Conservation (phyloP, 1,140 invertebrate species). For the Thaumatotibia leucotreta region DNA sequence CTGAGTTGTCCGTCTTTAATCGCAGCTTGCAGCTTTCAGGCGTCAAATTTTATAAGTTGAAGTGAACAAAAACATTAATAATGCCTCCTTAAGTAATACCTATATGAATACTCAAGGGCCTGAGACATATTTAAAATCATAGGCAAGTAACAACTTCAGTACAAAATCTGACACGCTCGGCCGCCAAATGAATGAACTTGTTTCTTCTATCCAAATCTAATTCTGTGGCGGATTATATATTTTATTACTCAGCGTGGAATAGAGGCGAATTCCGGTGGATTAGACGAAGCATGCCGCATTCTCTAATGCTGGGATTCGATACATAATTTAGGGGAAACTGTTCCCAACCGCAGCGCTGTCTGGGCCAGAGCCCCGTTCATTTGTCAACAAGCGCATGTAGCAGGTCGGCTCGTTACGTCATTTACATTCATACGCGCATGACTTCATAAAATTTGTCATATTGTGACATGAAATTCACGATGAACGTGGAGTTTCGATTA, state of each 20-base stretch:
- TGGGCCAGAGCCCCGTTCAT: slow-evolving; percentile 27
- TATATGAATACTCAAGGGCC: too few species aligned
- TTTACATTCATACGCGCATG: slow-evolving; percentile 21
- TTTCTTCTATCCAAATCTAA: too few species aligned
- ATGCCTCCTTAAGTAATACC: too few species aligned
- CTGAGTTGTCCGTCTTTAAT: too few species aligned
- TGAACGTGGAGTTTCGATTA: neutral
- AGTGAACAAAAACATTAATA: too few species aligned
- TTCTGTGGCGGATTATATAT: neutral
- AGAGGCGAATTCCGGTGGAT: neutral
- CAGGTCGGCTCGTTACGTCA: slow-evolving; percentile 3
- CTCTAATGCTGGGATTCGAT: slow-evolving; percentile 15
- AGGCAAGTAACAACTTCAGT: too few species aligned
- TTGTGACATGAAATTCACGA: neutral
- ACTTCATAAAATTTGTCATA: neutral
- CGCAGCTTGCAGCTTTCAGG: too few species aligned
- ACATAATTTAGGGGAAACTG: slow-evolving; percentile 25
- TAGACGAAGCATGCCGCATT: neutral
- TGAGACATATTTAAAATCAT: too few species aligned
- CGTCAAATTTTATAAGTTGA: too few species aligned
- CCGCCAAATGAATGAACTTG: too few species aligned
- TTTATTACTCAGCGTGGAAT: neutral
- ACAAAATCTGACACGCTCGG: too few species aligned
- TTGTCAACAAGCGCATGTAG: slow-evolving; percentile 26
- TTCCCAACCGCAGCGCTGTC: slow-evolving; percentile 25